Evolutionary conservation across 1,140 invertebrate genomes (phyloP), one percentile per base, ranked within the genome.

Genomic region (Drosophila obscura): DNA sequence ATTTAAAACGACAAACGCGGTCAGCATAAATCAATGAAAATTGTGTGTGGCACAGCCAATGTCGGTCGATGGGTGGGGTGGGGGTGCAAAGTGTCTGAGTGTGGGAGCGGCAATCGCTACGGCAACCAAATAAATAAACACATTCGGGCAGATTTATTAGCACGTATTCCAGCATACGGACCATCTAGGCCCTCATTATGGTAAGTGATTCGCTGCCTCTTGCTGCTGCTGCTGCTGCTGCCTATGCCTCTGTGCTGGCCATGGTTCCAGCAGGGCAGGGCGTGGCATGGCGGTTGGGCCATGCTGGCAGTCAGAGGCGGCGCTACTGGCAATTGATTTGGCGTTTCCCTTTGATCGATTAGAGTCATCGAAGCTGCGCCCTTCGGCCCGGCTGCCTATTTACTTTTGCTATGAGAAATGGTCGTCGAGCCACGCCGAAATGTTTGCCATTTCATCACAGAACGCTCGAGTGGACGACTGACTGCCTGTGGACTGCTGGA

Each of bases 271-370:
- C 50, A 31, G 22, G 22, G 22, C 5, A 15, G 24, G 8, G 24
- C 16, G 13, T 8, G 24, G 2, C 13, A 39, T 31, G 28, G 8
- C 28, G 2, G 9, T 8, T 8, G 7, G 8, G 7, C 19, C 51
- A 67, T 28, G 8, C 31, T 28, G n/a, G 31, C 24, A 67, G 69
- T 79, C 71, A 74, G 60, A 61, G 73, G 56, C 50, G 48, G 50
- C 78, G 63, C 19, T 19, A 19, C 19, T 19, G 53, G 71, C 72
- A 85, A 85, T 85, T 87, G 82, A 85, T 85, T 85, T 87, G 83
- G 82, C 82, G 63, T 87, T 78, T 82, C 74, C 60, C 66, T 77
- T 85, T 85, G 82, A 85, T 85, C 75, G 82, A 85, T 85, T 87
- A 57, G 57, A 63, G 74, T 63, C 79, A 88, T 87, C 80, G 82